A percentile compares a stretch with the other conserved stretches of the same genome.
phyloP scores from a whole-genome alignment of 2,888 invertebrate species.

The Trichopria drosophilae region DNA sequence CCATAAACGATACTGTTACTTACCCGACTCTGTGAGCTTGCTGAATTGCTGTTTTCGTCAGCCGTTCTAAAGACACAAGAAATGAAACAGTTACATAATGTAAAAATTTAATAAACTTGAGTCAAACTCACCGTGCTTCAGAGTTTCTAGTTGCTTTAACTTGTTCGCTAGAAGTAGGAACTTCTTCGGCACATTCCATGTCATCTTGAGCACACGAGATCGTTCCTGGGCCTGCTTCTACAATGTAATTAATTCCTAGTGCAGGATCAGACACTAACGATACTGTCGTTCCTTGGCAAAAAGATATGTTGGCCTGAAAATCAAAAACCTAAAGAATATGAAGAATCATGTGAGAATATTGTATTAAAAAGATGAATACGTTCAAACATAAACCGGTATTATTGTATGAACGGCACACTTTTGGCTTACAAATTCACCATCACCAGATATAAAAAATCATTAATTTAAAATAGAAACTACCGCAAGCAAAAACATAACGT shows the following conservation, averaged over 20 bases:
- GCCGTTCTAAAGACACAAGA: too few relatives aligned
- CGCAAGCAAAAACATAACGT: neutral
- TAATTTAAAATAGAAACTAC: slow-evolving; percentile 6
- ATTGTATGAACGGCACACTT: slow-evolving; percentile 7
- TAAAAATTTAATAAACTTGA: neutral
- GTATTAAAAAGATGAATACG: neutral
- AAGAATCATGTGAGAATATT: too few relatives aligned
- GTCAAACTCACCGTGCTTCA: slow-evolving; percentile 21
- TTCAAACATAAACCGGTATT: too few relatives aligned
- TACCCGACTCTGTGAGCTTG: slow-evolving; percentile 42
- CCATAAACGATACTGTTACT: slow-evolving; percentile 13
- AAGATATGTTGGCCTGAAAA: slow-evolving; percentile 69
- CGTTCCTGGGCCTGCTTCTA: slow-evolving; percentile 65
- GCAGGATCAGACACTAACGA: slow-evolving; percentile 75
- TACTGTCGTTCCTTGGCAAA: slow-evolving; percentile 71
- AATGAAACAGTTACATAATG: too few relatives aligned
- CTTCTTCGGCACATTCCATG: slow-evolving; percentile 30
- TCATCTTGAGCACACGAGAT: slow-evolving; percentile 27
- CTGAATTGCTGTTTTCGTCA: slow-evolving; percentile 48
- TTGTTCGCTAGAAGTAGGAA: neutral
- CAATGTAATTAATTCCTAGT: slow-evolving; percentile 78
- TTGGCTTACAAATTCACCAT: slow-evolving; percentile 1
- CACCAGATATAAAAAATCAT: slow-evolving; percentile 7
- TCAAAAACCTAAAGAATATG: too few relatives aligned
- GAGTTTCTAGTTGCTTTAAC: slow-evolving; percentile 7